Evolutionary conservation across 35 echinoderm and acorn worm genomes (phyloP), one percentile per base, ranked within the genome.

Genomic region (Apostichopus californicus): DNA sequence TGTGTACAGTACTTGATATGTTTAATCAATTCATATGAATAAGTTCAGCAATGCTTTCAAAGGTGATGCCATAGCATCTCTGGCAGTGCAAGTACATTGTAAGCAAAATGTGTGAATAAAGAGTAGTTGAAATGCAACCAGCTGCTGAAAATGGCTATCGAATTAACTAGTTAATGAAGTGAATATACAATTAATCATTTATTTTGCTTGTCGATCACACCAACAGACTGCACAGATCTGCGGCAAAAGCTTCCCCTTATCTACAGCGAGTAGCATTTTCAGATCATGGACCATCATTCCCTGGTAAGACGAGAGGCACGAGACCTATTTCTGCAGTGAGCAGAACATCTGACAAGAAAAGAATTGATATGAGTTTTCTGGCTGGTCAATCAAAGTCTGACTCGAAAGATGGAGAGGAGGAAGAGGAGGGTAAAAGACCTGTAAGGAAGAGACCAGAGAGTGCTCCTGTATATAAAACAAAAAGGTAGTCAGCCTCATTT

Each of bases 391-490:
- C 34, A 46, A 46, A 46, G 34, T 46, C 34, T 46, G 34, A 46
- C 34, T 46, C 34, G 34, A 46, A 46, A 46, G 85, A 46, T 21
- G 86, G 90, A 80, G 90, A 92, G 70, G 90, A 92, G 9, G 88
- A 95, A 91, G 93, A 94, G 60, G 88, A 57, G 56, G 86, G 77
- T 21, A 55, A 70, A 8, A 81, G 61, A 55, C 56, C 66, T 54
- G 91, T 86, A 46, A 80, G 87, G 12, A 92, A 91, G 77, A 83
- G 96, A 90, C 96, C 96, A 79, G 73, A 28, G 3, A 98, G 96
- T 81, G 96, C 96, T n/a, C 96, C 96, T 71, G 92, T 94, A 7
- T 97, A 95, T 80, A 90, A 92, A 80, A 79, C 90, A 26, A 95
- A 90, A 82, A 73, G 73, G 88, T 90, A 83, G 5, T 77, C 26